A percentile compares a stretch with the other conserved stretches of the same genome.
phyloP scores from a whole-genome alignment of 2,797 vertebrate genomes.

The Tokudaia muenninki region DNA sequence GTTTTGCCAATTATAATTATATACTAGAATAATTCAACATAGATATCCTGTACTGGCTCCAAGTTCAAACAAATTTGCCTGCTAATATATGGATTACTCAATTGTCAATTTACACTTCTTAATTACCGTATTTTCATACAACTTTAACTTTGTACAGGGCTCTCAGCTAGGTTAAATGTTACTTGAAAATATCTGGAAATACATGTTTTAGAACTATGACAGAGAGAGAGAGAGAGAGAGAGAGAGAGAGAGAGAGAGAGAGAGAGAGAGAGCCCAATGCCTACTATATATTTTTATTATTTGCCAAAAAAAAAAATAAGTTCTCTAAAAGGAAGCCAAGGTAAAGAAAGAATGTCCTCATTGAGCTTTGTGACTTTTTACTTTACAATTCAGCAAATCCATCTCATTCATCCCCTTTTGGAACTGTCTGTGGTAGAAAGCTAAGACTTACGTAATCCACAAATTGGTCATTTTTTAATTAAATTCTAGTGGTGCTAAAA shows the following conservation, averaged over 20 bases:
- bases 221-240: not conserved
- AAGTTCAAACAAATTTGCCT: slow-evolving; percentile 51
- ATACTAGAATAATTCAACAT: slow-evolving; percentile 12
- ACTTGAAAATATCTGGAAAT: slow-evolving; percentile 14
- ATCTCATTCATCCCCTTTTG: not conserved
- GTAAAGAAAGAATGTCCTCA: slow-evolving; percentile 4
- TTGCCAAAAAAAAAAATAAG: not conserved
- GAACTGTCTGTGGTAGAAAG: not conserved
- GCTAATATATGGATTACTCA: not conserved
- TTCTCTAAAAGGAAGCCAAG: not conserved
- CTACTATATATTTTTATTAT: not conserved
- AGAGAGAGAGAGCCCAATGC: not conserved
- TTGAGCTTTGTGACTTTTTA: not conserved
- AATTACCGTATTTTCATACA: not conserved
- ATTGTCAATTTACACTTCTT: not conserved
- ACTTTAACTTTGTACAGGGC: not conserved
- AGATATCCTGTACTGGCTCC: slow-evolving; percentile 14
- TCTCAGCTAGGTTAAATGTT: not conserved
- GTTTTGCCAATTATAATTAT: slow-evolving; percentile 17
- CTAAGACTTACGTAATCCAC: slow-evolving; percentile 18
- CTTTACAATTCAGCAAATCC: slow-evolving; percentile 14
- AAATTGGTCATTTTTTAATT: slow-evolving; percentile 15
- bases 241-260: not conserved
- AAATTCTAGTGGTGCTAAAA: slow-evolving; percentile 3
- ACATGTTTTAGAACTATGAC: not conserved